Evolutionary conservation across 2,797 vertebrate genomes (phyloP).

Genomic region (Cephalopachus bancanus): DNA sequence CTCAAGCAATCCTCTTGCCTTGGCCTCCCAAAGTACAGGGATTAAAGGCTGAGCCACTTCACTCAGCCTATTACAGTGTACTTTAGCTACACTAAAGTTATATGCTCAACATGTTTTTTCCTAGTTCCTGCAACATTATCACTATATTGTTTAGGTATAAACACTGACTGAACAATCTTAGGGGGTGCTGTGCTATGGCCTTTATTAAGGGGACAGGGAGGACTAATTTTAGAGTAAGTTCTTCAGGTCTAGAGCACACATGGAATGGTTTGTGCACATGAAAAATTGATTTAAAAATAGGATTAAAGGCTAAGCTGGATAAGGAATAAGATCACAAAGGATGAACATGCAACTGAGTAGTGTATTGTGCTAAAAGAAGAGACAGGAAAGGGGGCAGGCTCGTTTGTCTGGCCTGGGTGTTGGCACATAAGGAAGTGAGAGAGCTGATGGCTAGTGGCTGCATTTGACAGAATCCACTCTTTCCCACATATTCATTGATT

Average conservation of each 20-base stretch:
- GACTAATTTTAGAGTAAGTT: background rate
- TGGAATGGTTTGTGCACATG: background rate
- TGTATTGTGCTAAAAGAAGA: background rate
- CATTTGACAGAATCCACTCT: background rate
- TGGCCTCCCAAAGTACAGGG: too few relatives aligned
- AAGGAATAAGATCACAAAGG: background rate
- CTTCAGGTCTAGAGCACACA: background rate
- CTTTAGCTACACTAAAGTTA: background rate
- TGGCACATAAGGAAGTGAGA: background rate
- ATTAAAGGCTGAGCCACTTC: too few relatives aligned
- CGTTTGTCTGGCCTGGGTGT: background rate
- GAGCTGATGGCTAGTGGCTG: background rate
- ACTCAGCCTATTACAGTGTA: background rate
- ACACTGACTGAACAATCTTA: background rate
- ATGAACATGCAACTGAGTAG: background rate
- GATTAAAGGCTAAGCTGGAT: background rate
- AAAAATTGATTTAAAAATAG: background rate
- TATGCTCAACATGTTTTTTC: background rate
- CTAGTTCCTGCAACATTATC: background rate
- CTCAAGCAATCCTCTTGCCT: too few relatives aligned
- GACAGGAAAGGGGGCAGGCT: accelerated
- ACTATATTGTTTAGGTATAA: background rate
- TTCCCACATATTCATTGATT: background rate
- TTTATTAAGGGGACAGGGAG: background rate
- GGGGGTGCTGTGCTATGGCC: background rate